A percentile compares a stretch with the other conserved stretches of the same genome.
phyloP scores from a whole-genome alignment of 1,140 invertebrate genomes.

The Catajapyx aquilonaris region DNA sequence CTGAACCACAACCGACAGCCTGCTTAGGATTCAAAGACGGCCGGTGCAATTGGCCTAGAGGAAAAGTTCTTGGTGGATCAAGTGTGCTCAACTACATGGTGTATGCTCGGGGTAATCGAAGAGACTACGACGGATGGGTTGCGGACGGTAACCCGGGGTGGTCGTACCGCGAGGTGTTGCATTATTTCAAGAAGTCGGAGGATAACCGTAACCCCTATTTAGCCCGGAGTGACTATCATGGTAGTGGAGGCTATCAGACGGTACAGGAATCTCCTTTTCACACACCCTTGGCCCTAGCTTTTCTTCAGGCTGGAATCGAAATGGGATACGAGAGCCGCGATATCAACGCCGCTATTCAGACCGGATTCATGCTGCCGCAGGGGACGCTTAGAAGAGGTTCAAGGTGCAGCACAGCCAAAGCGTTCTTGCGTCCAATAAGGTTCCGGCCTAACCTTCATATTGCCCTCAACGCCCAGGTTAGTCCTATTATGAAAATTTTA shows the following conservation, averaged over 20 bases:
- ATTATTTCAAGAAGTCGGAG: conserved; percentile 75
- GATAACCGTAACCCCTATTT: conserved; percentile 66
- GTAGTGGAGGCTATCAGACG: conserved; percentile 54
- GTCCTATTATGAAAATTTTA: too few species aligned
- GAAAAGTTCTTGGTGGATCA: conserved; percentile 38
- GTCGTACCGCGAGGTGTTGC: conserved; percentile 67
- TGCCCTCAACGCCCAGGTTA: conserved; percentile 52
- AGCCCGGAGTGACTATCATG: conserved; percentile 46
- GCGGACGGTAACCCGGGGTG: conserved; percentile 67
- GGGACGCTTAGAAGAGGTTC: conserved; percentile 64
- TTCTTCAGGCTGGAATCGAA: conserved; percentile 55
- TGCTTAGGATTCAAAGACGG: conserved; percentile 19
- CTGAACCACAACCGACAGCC: conserved; percentile 40
- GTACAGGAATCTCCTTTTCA: conserved; percentile 64
- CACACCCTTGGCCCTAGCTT: conserved; percentile 54
- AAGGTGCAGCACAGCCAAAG: conserved; percentile 72
- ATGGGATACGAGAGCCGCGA: conserved; percentile 33
- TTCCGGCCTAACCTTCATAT: conserved; percentile 60
- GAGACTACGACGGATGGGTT: conserved; percentile 84
- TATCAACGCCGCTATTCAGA: conserved; percentile 16
- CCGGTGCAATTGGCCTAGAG: conserved; percentile 11
- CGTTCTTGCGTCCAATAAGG: conserved; percentile 59
- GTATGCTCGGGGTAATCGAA: conserved; percentile 74
- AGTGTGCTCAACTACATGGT: conserved; percentile 90
- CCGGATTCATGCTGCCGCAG: conserved; percentile 31